Evolutionary conservation across 2,113 vertebrate species (phyloP).

Genomic region (Hystrix cristata): DNA sequence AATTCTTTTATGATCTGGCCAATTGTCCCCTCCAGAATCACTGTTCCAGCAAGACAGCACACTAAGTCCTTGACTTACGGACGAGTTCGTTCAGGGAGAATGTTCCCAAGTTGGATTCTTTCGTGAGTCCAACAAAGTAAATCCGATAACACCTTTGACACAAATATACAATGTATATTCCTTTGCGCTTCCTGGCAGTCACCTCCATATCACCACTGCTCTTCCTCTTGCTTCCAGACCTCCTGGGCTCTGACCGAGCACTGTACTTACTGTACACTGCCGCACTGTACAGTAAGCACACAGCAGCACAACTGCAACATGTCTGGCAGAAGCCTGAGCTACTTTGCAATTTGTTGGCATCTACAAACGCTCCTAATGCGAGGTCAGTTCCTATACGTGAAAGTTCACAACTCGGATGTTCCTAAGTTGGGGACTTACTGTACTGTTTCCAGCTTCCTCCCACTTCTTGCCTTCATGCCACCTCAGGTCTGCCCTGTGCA

Average conservation of each 20-base stretch:
- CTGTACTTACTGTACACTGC: background rate
- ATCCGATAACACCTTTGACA: background rate
- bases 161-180: background rate
- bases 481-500: background rate
- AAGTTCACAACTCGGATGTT: background rate
- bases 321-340: background rate
- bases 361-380: background rate
- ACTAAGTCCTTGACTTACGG: too few species aligned
- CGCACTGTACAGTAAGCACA: background rate
- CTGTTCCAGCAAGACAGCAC: background rate
- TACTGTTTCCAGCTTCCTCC: background rate
- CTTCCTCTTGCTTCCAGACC: background rate
- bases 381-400: background rate
- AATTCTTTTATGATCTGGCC: background rate
- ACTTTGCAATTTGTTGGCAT: background rate
- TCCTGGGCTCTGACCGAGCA: background rate
- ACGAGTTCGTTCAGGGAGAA: background rate
- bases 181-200: background rate
- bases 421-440: background rate
- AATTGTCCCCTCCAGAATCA: background rate
- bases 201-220: background rate
- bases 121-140: background rate
- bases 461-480: background rate
- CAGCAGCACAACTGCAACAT: background rate
- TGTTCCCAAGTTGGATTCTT: background rate